phyloP scores from a whole-genome alignment of 2,888 invertebrate species.

The Eupithecia exiguata region DNA sequence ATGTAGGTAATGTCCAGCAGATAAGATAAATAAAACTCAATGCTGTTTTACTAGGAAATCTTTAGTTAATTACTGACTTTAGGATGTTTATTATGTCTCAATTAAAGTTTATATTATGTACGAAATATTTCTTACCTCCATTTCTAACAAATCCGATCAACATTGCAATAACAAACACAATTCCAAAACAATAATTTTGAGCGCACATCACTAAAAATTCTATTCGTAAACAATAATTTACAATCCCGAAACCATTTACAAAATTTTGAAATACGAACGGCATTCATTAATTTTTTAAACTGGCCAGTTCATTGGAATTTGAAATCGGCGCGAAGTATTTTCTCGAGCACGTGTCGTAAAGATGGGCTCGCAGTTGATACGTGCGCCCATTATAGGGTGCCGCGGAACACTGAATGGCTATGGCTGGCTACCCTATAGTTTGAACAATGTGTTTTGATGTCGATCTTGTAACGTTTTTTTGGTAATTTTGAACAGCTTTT shows the following conservation, averaged over 20 bases:
- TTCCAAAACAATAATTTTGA: constrained; percentile 62
- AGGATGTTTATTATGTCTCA: neutral
- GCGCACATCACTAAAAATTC: constrained; percentile 67
- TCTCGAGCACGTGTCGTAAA: constrained; percentile 37
- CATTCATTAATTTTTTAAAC: neutral
- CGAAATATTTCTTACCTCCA: constrained; percentile 60
- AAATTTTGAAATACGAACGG: constrained; percentile 10
- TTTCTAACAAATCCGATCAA: constrained; percentile 65
- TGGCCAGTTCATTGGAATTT: neutral
- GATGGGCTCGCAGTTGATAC: constrained; percentile 40
- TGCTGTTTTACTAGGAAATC: neutral
- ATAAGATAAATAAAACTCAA: neutral
- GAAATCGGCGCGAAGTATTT: constrained; percentile 40
- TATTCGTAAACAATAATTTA: constrained; percentile 24
- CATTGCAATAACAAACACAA: constrained; percentile 57
- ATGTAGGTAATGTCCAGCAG: neutral
- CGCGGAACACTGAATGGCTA: constrained; percentile 57
- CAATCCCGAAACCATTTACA: neutral
- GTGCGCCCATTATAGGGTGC: constrained; percentile 52
- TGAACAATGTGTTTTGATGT: constrained; percentile 34
- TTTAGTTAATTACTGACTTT: neutral
- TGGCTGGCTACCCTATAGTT: constrained; percentile 46
- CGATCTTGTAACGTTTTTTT: constrained; percentile 35
- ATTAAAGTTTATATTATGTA: neutral
- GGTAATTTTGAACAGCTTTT: constrained; percentile 23